Percentiles rank a stretch among this genome's conserved stretches.
Conservation (phyloP, 30 jellyfish, hydroid and myxozoan species). For the Aurelia coerulea region DNA sequence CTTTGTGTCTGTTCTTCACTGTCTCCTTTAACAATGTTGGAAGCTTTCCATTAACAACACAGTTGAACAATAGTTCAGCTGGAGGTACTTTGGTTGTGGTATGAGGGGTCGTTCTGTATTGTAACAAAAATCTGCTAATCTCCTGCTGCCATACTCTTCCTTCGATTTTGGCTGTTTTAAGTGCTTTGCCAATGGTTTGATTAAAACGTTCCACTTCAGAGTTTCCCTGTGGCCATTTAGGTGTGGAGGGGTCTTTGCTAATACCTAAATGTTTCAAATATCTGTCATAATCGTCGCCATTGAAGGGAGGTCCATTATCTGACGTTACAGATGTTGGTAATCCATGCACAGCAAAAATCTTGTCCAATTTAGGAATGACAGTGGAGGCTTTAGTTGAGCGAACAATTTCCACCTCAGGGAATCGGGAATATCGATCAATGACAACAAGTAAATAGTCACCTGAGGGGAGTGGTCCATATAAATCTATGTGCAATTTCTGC, state of each 20-base stretch:
- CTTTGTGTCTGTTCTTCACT: conserved; percentile 1
- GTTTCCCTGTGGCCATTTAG: conserved; percentile 38
- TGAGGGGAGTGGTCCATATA: conserved; percentile 52
- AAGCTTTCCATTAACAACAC: conserved; percentile 10
- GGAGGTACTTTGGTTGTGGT: conserved; percentile 44
- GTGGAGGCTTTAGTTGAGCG: conserved; percentile 33
- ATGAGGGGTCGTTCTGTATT: conserved; percentile 43
- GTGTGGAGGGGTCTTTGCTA: conserved; percentile 12
- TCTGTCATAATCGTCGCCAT: conserved; percentile 33
- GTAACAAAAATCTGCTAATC: conserved; percentile 6
- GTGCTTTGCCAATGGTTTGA: conserved; percentile 16
- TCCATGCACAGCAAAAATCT: conserved; percentile 35
- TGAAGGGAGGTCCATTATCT: conserved; percentile 65
- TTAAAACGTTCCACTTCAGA: conserved; percentile 25
- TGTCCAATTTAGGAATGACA: conserved; percentile 41
- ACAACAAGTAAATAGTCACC: conserved; percentile 44
- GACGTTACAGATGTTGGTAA: conserved; percentile 11
- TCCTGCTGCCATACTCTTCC: conserved; percentile 48
- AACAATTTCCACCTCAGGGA: conserved; percentile 52
- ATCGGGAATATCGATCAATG: conserved; percentile 14
- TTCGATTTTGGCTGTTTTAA: conserved; percentile 37
- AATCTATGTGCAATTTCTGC: conserved; percentile 34
- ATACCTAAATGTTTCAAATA: conserved; percentile 21
- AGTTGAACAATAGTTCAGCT: conserved; percentile 47
- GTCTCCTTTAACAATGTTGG: conserved; percentile 12